Conservation (phyloP, 1,140 invertebrate genomes). For the Periplaneta americana region DNA sequence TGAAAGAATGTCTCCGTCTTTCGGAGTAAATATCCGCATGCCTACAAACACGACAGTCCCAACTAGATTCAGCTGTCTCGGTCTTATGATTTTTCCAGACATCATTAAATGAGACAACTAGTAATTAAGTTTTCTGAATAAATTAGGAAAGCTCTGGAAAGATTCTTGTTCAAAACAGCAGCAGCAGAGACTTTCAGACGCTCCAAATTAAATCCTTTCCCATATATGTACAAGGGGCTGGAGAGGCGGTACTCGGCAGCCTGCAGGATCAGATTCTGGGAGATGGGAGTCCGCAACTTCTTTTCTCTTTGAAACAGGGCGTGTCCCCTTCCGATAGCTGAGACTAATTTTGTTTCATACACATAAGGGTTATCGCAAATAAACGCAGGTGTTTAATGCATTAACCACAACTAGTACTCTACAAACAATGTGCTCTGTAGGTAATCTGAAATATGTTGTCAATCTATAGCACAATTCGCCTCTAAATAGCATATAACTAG, state of each 20-base stretch:
- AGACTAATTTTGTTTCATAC: no score
- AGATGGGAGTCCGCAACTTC: not conserved
- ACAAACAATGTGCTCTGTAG: no score
- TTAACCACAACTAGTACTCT: no score
- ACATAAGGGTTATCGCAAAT: no score
- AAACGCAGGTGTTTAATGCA: no score
- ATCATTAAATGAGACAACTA: constrained; percentile 6
- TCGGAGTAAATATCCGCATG: not conserved
- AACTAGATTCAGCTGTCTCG: not conserved
- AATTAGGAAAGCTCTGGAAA: not conserved
- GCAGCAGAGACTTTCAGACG: not conserved
- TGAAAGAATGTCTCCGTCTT: not conserved
- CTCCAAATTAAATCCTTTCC: not conserved
- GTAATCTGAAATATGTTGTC: no score
- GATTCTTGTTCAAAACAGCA: not conserved
- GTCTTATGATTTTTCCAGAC: not conserved
- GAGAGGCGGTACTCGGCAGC: not conserved
- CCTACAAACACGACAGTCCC: not conserved
- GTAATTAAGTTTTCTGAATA: constrained; percentile 11
- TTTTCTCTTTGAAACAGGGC: not conserved
- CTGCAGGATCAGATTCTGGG: not conserved
- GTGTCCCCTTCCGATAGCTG: no score
- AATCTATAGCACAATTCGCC: no score
- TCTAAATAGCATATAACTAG: no score
- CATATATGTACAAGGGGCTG: not conserved